Conservation (phyloP, 1,140 invertebrate species). For the Drosophila chauvacae region DNA sequence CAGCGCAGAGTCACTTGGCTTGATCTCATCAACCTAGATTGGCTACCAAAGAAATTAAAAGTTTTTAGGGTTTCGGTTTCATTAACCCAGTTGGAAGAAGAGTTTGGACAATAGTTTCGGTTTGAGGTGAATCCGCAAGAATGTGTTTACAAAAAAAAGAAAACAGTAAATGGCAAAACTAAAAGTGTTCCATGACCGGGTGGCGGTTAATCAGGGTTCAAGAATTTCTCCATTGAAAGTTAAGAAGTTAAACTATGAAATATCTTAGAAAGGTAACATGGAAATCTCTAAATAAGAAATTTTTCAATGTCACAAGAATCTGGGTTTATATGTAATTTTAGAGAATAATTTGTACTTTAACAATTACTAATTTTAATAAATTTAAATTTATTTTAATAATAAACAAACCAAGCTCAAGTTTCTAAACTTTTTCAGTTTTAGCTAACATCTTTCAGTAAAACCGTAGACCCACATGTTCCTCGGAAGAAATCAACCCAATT, state of each 20-base stretch:
- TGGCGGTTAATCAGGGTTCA: not conserved
- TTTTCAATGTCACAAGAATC: too few relatives aligned
- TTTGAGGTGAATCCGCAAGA: conserved; percentile 4
- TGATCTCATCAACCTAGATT: conserved; percentile 42
- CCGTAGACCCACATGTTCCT: conserved; percentile 12
- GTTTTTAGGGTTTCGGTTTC: conserved; percentile 59
- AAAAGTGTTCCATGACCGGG: not conserved
- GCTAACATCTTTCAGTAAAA: conserved; percentile 1
- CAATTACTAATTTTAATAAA: not conserved
- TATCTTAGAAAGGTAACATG: too few relatives aligned
- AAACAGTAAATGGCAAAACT: conserved; percentile 15
- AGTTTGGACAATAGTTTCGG: conserved; percentile 26
- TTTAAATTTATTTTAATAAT: not conserved
- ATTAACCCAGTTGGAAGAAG: conserved; percentile 49
- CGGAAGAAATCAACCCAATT: conserved; percentile 59
- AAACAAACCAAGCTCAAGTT: not conserved
- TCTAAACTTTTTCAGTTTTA: not conserved
- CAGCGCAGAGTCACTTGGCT: conserved; percentile 27
- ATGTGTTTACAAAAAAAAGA: not conserved
- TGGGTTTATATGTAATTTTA: not conserved
- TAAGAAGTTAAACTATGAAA: not conserved
- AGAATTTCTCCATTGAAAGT: conserved; percentile 14
- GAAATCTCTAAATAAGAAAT: too few relatives aligned
- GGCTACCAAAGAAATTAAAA: conserved; percentile 55
- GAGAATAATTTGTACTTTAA: too few relatives aligned